Evolutionary conservation across 2,888 invertebrate genomes (phyloP).

Genomic region (Amphipyra berbera): DNA sequence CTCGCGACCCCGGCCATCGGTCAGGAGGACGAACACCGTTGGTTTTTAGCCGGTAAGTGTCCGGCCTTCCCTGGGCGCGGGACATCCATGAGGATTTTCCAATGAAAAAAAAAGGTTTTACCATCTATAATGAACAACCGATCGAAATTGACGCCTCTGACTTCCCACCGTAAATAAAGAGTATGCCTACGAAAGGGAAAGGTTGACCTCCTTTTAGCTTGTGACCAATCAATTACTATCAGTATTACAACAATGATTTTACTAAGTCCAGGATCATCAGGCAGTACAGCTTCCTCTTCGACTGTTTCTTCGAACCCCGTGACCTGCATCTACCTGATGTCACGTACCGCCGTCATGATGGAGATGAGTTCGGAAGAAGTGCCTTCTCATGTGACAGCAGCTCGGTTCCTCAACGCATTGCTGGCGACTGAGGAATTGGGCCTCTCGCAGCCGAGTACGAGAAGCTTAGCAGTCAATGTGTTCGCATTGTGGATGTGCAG

Average conservation of each 20-base stretch:
- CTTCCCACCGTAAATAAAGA: too few relatives aligned
- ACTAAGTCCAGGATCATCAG: slow-evolving; percentile 77
- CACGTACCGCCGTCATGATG: slow-evolving; percentile 94
- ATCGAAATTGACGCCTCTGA: too few relatives aligned
- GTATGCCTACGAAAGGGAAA: too few relatives aligned
- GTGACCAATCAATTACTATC: too few relatives aligned
- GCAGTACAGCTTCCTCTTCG: slow-evolving; percentile 84
- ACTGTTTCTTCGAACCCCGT: slow-evolving; percentile 89
- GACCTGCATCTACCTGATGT: slow-evolving; percentile 95
- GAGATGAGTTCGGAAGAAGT: slow-evolving; percentile 91
- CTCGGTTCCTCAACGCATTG: slow-evolving; percentile 80
- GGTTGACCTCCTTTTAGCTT: too few relatives aligned
- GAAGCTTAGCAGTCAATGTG: slow-evolving; percentile 94
- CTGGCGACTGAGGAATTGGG: slow-evolving; percentile 92
- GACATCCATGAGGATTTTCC: too few relatives aligned
- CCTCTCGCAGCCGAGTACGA: slow-evolving; percentile 92
- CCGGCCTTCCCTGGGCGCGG: too few relatives aligned
- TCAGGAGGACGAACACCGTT: too few relatives aligned
- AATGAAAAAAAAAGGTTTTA: too few relatives aligned
- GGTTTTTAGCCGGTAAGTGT: too few relatives aligned
- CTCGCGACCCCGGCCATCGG: too few relatives aligned
- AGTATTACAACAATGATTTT: not conserved
- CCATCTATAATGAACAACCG: too few relatives aligned
- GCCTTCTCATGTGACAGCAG: slow-evolving; percentile 78
- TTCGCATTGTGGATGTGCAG: slow-evolving; percentile 99